Base-by-base conservation (phyloP, 2,888 invertebrate genomes). In the Ptychoptera contaminata region DNA sequence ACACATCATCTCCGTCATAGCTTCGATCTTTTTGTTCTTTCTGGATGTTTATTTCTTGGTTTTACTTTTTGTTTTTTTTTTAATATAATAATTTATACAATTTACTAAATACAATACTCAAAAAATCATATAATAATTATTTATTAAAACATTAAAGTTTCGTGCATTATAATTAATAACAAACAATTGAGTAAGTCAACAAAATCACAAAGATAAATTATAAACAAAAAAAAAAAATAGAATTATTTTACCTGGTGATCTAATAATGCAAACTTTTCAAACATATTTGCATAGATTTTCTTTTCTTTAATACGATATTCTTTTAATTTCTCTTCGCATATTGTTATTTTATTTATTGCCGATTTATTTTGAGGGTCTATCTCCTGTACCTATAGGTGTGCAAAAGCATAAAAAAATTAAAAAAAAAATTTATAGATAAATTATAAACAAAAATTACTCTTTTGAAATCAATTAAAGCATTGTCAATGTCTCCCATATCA, bases 211-310 rank as follows among this genome's bases (percentile, higher is more conserved):
- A 23, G 30, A 16, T 15, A 23, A n/a, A 5, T 12, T 36, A 15
- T 35, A 23, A 8, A 40, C 12, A 44, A 34, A 34, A 40, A 10
- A 40, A 12, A 11, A 37, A 36, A 39, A 41, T 41, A 12, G 31
- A 29, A 9, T 41, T 16, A 42, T 10, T 16, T 69, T 72, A 81
- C 82, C 79, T 82, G 76, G 60, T 74, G 73, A 67, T 86, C 85
- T 63, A 75, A 76, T 53, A 79, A 76, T 5, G 85, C 85, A 67
- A 92, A 84, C 67, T 90, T 92, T 54, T 88, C 82, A 67, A 97
- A 97, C 90, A 97, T 93, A 64, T 90, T 91, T 11, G 83, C 83
- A 64, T 91, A 97, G 32, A 90, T 71, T 59, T 82, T 76, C 68
- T 85, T 91, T 63, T 94, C 92, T 48, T 77, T 79, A 45, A 78